Conservation (phyloP, 2,113 vertebrate genomes). For the Garra rufa region DNA sequence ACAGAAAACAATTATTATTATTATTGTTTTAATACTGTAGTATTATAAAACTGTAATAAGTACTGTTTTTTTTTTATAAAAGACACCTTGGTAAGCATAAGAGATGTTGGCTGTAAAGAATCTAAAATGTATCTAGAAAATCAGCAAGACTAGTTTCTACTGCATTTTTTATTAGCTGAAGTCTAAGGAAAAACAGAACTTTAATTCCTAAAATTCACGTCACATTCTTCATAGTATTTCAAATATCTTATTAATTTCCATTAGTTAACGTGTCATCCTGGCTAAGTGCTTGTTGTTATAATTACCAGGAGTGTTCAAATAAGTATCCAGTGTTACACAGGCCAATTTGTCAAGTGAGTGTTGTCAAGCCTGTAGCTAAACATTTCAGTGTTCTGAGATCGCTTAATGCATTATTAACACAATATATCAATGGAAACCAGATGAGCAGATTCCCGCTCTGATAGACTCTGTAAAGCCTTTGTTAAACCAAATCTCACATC, state of each 20-base stretch:
- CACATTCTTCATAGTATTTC: not conserved
- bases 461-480: not conserved
- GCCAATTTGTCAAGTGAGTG: not conserved
- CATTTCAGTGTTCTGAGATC: not conserved
- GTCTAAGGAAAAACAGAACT: not conserved
- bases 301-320: not conserved
- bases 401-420: not conserved
- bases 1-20: not conserved
- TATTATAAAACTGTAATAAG: not conserved
- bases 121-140: not conserved
- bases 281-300: not conserved
- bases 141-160: not conserved
- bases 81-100: not conserved
- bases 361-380: not conserved
- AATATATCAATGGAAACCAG: not conserved
- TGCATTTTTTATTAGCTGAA: not conserved
- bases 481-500: constrained; percentile 25
- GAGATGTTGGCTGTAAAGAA: not conserved
- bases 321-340: not conserved
- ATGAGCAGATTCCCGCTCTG: not conserved
- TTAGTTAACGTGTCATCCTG: not conserved
- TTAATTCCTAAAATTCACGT: not conserved
- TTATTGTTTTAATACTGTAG: too few species aligned
- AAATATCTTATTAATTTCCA: not conserved
- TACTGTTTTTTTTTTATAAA: not conserved